phyloP scores from a whole-genome alignment of 1,140 invertebrate species.

The Penaeus japonicus region DNA sequence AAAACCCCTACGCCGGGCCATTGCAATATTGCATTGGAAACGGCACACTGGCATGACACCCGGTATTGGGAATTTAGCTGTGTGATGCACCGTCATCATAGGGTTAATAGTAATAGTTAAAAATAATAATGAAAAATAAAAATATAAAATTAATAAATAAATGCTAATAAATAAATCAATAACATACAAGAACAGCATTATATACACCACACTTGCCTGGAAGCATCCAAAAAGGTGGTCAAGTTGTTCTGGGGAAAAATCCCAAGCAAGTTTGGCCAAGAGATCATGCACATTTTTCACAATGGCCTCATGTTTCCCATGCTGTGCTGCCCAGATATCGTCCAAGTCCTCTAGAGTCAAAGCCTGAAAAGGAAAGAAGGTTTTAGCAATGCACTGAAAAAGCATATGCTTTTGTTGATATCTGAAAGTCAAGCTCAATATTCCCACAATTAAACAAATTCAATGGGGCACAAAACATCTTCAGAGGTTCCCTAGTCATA shows the following conservation, averaged over 20 bases:
- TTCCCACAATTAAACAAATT: too few relatives aligned
- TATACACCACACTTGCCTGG: slow-evolving; percentile 72
- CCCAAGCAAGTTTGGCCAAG: slow-evolving; percentile 96
- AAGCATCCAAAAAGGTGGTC: slow-evolving; percentile 98
- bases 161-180: not conserved
- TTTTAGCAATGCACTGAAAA: not conserved
- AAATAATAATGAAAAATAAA: not conserved
- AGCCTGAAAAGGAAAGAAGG: slow-evolving; percentile 71
- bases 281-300: slow-evolving; percentile 97
- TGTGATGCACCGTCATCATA: too few relatives aligned
- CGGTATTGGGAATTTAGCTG: too few relatives aligned
- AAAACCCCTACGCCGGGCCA: too few relatives aligned
- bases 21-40: too few relatives aligned
- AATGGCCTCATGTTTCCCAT: slow-evolving; percentile 93
- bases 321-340: slow-evolving; percentile 95
- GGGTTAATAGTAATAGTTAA: too few relatives aligned
- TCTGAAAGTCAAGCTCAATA: too few relatives aligned
- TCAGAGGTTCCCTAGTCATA: too few relatives aligned
- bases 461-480: too few relatives aligned
- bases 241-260: slow-evolving; percentile 95
- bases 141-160: not conserved
- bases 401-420: too few relatives aligned
- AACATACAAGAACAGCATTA: not conserved
- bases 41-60: too few relatives aligned
- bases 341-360: slow-evolving; percentile 91